Base-by-base conservation (phyloP, 2,888 invertebrate species). In the Cephus runcator region DNA sequence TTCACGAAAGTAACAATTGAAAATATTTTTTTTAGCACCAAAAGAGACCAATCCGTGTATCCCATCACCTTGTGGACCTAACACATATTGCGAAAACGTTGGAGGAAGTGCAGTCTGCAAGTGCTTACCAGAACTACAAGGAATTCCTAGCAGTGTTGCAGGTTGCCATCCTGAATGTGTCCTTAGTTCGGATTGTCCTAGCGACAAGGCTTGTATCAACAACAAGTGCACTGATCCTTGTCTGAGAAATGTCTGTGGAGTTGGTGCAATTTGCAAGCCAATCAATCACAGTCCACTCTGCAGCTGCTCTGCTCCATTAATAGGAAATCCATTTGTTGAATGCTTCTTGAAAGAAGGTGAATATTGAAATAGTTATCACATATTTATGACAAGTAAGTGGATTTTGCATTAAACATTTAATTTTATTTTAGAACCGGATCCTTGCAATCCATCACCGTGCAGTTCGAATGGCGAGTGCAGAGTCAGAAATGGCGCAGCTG, bases 401-500 rank as follows among this genome's bases (percentile, higher is more conserved):
- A 33, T 36, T 73, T 73, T n/a, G 33, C 3, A 23, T 56, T 56
- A 23, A 56, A 56, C 56, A 56, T 56, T 56, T 56, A 56, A 56
- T 56, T 36, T 69, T 33, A 11, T 82, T 80, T 30, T 75, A 90
- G 90, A 88, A 86, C 85, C 81, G 23, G 95, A 97, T 90, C 96
- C 96, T n/a, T 97, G 97, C 92, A 94, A 94, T 88, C 96, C 97
- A 79, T 96, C 96, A 71, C 97, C 97, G 1, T 98, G 97, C 88
- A 95, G 95, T 73, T 94, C 94, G 75, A 97, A 97, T 87, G 97
- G 97, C 9, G 94, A 96, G 83, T 98, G 98, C 89, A 94, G 94
- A 79, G 93, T 95, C 1, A 93, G 95, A 79, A 96, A 96, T 81
- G 93, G 93, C 30, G 93, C 93, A 4, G 96, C 96, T 0, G 93